Percentiles rank a stretch among this genome's conserved stretches.
Evolutionary conservation across 2,113 vertebrate species (phyloP).

Genomic region (Ictalurus punctatus): DNA sequence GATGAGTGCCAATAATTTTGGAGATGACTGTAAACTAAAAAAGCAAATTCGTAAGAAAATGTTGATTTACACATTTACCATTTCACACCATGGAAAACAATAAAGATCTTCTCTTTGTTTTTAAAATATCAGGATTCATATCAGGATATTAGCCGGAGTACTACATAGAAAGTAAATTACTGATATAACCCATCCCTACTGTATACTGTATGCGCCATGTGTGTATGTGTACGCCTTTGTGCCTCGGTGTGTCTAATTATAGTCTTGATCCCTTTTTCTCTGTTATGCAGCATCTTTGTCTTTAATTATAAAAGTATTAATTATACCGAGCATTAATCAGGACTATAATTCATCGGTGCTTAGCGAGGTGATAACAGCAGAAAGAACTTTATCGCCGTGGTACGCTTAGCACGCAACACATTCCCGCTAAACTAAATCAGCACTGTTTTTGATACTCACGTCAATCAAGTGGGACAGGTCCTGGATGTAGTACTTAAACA

Average conservation of each 20-base stretch:
- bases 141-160: background rate
- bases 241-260: slow-evolving; percentile 44
- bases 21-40: background rate
- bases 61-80: background rate
- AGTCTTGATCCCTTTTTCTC: slow-evolving; percentile 20
- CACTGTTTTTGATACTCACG: slow-evolving; percentile 77
- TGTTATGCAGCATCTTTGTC: slow-evolving; percentile 27
- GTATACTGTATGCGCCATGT: background rate
- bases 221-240: slow-evolving; percentile 12
- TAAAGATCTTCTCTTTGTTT: background rate
- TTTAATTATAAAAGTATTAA: slow-evolving; percentile 46
- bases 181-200: background rate
- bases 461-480: slow-evolving; percentile 97
- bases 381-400: background rate
- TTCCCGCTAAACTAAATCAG: slow-evolving; percentile 21
- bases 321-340: slow-evolving; percentile 42
- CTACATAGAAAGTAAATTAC: background rate
- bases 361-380: slow-evolving; percentile 30
- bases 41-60: background rate
- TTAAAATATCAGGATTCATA: background rate
- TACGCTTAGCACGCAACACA: slow-evolving; percentile 11
- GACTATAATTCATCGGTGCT: slow-evolving; percentile 36
- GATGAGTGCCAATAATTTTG: background rate
- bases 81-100: background rate
- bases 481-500: slow-evolving; percentile 98